A percentile compares a stretch with the other conserved stretches of the same genome.
Conservation (phyloP, 2,888 invertebrate species). For the Marronus borbonicus region DNA sequence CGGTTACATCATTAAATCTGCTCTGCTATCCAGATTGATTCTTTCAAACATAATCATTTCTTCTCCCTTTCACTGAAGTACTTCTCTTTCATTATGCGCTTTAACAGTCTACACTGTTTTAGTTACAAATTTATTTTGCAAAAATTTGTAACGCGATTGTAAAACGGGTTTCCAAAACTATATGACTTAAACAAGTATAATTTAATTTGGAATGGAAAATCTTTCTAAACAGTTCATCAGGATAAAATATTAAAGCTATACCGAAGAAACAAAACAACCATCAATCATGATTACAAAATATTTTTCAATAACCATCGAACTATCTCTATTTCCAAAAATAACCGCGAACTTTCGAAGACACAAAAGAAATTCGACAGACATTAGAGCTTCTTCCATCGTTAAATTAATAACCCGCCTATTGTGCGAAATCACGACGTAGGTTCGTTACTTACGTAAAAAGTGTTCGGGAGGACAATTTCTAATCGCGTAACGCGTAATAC, state of each 20-base stretch:
- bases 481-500: not conserved
- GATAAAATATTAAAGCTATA: not conserved
- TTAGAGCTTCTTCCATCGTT: not conserved
- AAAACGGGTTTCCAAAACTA: too few relatives aligned
- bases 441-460: constrained; percentile 52
- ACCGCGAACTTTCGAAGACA: not conserved
- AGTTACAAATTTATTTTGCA: too few relatives aligned
- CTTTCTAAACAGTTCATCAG: not conserved
- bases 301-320: not conserved
- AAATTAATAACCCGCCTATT: constrained; percentile 50
- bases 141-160: too few relatives aligned
- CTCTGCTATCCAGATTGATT: too few relatives aligned
- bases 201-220: not conserved
- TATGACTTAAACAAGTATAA: too few relatives aligned
- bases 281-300: not conserved
- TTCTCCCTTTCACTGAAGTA: too few relatives aligned
- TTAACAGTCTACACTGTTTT: too few relatives aligned
- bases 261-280: not conserved
- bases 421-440: constrained; percentile 52
- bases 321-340: not conserved
- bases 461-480: constrained; percentile 44
- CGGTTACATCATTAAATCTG: too few relatives aligned
- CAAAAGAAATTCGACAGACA: not conserved
- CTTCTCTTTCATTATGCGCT: too few relatives aligned
- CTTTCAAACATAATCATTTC: too few relatives aligned